Base-by-base conservation (phyloP, 1,140 invertebrate species). In the Tribolium castaneum region DNA sequence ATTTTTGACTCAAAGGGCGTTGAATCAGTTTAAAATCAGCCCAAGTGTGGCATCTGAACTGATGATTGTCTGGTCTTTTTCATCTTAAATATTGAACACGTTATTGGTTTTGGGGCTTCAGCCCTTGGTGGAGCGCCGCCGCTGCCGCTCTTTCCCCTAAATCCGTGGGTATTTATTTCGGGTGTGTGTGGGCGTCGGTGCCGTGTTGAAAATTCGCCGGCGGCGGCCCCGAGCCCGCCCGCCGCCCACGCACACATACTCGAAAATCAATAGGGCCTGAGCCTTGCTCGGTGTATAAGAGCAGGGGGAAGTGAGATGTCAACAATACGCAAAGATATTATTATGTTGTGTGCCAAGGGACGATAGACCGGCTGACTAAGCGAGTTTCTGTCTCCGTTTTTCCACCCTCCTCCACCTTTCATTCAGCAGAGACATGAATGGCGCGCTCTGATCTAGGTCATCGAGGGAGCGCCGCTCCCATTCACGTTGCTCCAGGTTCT, bases 341-440 rank as follows among this genome's bases (percentile, higher is more conserved):
- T 66, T 66, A 66, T 66, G 59, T 66, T 66, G 59, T 66, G 59
- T 66, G 56, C 56, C 39, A n/a, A n/a, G n/a, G n/a, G 39, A 72
- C 34, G 34, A 49, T 78, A 34, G 39, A 78, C 34, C 54, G 70
- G 77, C 54, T 74, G 56, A 78, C 70, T 74, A 34, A 73, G 70
- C 71, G 71, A 51, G 50, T 72, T 30, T 66, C 77, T 70, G 49
- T 78, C 62, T 78, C 77, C 73, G 39, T 75, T 71, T 30, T 51
- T 75, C 71, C 70, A 66, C 39, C 76, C 66, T 52, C 73, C 34
- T 66, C 59, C 30, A 35, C 59, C 52, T 81, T 81, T 72, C 80
- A 81, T 81, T 81, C 78, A 81, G 72, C 56, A 74, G 30, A 66
- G 77, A 80, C 78, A 81, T 82, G 82, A 85, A 84, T 84, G 81